Base-by-base conservation (phyloP, 2,113 vertebrate genomes). In the Aplodontia rufa region DNA sequence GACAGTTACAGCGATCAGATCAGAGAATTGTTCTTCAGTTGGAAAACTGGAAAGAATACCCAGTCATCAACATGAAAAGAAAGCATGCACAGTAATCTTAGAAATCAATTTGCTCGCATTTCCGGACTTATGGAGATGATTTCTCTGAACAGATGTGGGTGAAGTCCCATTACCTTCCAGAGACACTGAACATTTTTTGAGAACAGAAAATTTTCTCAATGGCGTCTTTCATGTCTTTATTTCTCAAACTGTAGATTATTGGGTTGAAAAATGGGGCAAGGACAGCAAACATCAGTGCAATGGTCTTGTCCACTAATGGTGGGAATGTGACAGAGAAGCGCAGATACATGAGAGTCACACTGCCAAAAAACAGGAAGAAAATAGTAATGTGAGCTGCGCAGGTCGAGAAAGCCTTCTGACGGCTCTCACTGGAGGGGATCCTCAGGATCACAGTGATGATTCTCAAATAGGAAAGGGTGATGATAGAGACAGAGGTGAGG, bases 211-310 rank as follows among this genome's bases (percentile, higher is more conserved):
- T 42, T 47, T 72, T 97, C 49, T 37, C 95, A 66, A 96, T 96
- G 45, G 96, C 82, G 8, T 97, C 91, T n/a, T 93, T 93, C 90
- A 96, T 97, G 42, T 97, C 97, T 82, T 96, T 98, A 71, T 98
- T 98, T 35, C 96, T 66, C 68, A 98, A 89, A 83, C 97, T 98
- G 5, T 96, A 98, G 74, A 97, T 97, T 64, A 98, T 68, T 1
- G 90, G 97, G 40, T 98, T 98, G 55, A 97, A 94, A 85, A 98
- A 64, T 9, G 97, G 96, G 40, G 97, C 97, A 11, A 98, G 86
- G 11, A 97, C 93, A 32, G 97, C 92, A 53, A 98, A 98, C 84
- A 96, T 93, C 20, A 98, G 66, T 9, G 96, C 96, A n/a, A 90
- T 87, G 9, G 75, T 86, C 26, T 96, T 96, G 66, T 97, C 97